Evolutionary conservation across 2,797 vertebrate species (phyloP).

Genomic region (Chaetophractus vellerosus): DNA sequence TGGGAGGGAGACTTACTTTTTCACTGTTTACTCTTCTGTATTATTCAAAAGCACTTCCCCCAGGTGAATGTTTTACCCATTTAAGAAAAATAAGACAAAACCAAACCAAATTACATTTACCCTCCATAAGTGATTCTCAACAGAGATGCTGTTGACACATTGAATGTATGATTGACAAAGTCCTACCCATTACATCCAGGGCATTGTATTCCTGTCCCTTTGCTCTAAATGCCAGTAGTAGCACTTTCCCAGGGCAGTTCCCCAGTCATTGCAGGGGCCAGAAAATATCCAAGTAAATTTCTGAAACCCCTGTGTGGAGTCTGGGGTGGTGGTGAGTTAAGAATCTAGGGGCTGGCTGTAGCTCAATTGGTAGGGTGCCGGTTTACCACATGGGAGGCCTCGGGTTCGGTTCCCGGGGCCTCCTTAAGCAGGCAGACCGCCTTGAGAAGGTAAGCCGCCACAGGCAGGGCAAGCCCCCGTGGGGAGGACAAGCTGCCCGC

Average conservation of each 20-base stretch:
- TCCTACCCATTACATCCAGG: background rate
- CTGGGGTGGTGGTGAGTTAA: constrained; percentile 17
- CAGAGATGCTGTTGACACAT: background rate
- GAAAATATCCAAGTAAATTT: background rate
- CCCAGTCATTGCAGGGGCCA: background rate
- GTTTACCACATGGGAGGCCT: too few relatives aligned
- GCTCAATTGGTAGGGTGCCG: too few relatives aligned
- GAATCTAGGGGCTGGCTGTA: too few relatives aligned
- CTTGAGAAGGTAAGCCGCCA: too few relatives aligned
- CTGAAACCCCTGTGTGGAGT: background rate
- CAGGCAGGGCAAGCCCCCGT: too few relatives aligned
- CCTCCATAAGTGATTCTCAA: background rate
- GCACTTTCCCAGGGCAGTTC: background rate
- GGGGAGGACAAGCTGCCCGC: too few relatives aligned
- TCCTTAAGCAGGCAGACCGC: too few relatives aligned
- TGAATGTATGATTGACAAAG: background rate
- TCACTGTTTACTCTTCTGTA: background rate
- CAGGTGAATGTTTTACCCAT: background rate
- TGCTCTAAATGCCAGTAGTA: constrained; percentile 20
- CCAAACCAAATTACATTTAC: background rate
- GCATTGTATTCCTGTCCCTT: constrained; percentile 11
- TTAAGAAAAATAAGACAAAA: constrained; percentile 43
- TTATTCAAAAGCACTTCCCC: constrained; percentile 23
- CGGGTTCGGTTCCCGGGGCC: too few relatives aligned
- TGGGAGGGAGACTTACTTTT: background rate